These are phyloP conservation scores for Diadumene lineata DNA, from an alignment of 92 coral and sea anemone species.

Conservation along the genomic window DNA sequence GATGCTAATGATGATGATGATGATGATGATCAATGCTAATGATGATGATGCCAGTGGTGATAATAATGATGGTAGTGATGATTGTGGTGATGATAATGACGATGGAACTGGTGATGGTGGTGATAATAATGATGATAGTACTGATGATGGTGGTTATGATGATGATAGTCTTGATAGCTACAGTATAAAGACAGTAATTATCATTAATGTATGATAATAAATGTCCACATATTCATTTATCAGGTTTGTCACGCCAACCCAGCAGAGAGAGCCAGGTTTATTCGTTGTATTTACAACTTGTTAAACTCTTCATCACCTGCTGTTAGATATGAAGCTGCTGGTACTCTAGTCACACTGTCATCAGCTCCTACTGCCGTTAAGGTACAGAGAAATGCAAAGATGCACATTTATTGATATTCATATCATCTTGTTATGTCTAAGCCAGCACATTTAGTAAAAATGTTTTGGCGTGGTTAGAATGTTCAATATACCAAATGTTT, in stretches of 20 bases:
- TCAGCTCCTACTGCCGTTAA: conserved; percentile 99
- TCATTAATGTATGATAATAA: no score
- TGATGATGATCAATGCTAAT: not conserved
- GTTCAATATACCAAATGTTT: no score
- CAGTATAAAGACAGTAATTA: no score
- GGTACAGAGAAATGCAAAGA: no score
- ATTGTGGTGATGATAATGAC: not conserved
- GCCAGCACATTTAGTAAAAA: no score
- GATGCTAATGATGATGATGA: not conserved
- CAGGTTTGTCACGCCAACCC: conserved; percentile 99
- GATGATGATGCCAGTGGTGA: not conserved
- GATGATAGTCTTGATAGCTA: not conserved
- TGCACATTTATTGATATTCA: no score
- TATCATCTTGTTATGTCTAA: no score
- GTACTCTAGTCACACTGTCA: conserved; percentile 93
- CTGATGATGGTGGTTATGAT: not conserved
- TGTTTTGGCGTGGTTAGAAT: no score
- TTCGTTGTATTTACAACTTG: conserved; percentile 96
- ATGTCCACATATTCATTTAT: not conserved
- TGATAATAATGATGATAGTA: not conserved
- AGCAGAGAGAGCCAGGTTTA: conserved; percentile 92
- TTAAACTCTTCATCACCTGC: conserved; percentile 97
- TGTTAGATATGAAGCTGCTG: conserved; percentile 99
- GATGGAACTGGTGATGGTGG: not conserved
- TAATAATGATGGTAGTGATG: not conserved